Base-by-base conservation (phyloP, 2,113 vertebrate genomes). In the Syngnathus floridae region DNA sequence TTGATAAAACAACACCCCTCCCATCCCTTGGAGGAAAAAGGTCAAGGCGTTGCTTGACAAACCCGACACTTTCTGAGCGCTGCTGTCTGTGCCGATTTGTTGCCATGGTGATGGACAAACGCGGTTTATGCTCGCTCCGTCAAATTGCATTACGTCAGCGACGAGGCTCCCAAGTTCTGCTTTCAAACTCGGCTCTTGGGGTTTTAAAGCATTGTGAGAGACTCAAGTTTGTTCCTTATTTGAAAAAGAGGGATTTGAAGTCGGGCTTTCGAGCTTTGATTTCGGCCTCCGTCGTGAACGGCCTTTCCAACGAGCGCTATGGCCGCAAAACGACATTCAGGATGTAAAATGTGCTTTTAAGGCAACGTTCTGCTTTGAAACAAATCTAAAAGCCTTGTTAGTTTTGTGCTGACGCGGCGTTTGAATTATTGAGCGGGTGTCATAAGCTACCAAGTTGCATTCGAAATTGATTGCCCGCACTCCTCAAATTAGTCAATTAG, bases 401-500 rank as follows among this genome's bases (percentile, higher is more conserved):
- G 4, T 11, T 12, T 43, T 13, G 26, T 31, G 26, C 26, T 31
- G 26, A 31, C 26, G 26, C 73, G 40, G 55, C 48, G 7, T 63
- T 62, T 89, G 75, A 81, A 89, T 88, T 84, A 88, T 90, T 87
- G 77, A 90, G 82, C 60, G 62, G 16, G 74, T 76, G 82, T 87
- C 80, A 77, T 77, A 80, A 89, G 82, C 86, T 85, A 86, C 87
- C 86, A 72, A 71, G 64, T 65, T 11, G 74, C 87, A 87, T 89
- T 86, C 89, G 89, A 89, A 83, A 89, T 89, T 71, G 62, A 88
- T 86, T 4, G 40, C 64, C 41, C 76, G 40, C 66, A 41, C 78
- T 82, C 82, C 82, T 83, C 78, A 84, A 86, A 89, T 88, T 82
- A 90, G 85, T 88, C 83, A 88, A 87, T 84, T 81, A 82, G 74